A percentile compares a stretch with the other conserved stretches of the same genome.
Conservation (phyloP, 2,888 invertebrate genomes). For the Torymus aiolomorphi region DNA sequence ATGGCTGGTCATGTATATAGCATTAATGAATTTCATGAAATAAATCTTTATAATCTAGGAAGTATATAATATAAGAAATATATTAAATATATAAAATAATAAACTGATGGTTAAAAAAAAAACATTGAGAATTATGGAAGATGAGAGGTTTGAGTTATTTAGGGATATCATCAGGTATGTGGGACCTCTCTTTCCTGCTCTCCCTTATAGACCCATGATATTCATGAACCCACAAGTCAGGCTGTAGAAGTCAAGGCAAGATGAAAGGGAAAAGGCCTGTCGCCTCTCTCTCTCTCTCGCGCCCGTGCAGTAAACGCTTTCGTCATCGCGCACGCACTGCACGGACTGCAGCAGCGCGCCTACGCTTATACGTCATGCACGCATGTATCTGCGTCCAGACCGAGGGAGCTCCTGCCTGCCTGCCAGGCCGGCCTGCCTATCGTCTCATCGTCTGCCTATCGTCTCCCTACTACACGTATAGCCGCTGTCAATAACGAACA, state of each 20-base stretch:
- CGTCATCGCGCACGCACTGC: constrained; percentile 10
- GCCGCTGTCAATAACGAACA: constrained; percentile 53
- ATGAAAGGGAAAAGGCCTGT: constrained; percentile 17
- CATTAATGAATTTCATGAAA: neutral
- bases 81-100: neutral
- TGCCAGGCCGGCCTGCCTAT: neutral
- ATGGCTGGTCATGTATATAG: neutral
- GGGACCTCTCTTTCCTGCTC: too few relatives aligned
- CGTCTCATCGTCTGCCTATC: constrained; percentile 14
- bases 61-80: too few relatives aligned
- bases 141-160: too few relatives aligned
- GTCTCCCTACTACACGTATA: constrained; percentile 13
- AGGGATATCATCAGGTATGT: too few relatives aligned
- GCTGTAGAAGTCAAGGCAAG: constrained; percentile 2
- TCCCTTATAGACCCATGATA: too few relatives aligned
- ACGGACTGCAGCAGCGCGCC: constrained; percentile 9
- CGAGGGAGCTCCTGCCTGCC: too few relatives aligned
- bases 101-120: too few relatives aligned
- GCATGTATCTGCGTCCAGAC: neutral
- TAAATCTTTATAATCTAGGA: neutral
- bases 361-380: neutral
- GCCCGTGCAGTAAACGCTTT: neutral
- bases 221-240: too few relatives aligned
- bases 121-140: too few relatives aligned
- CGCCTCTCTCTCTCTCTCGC: neutral